Evolutionary conservation across 2,888 invertebrate genomes (phyloP).

Genomic region (Nemapogon koenigi): DNA sequence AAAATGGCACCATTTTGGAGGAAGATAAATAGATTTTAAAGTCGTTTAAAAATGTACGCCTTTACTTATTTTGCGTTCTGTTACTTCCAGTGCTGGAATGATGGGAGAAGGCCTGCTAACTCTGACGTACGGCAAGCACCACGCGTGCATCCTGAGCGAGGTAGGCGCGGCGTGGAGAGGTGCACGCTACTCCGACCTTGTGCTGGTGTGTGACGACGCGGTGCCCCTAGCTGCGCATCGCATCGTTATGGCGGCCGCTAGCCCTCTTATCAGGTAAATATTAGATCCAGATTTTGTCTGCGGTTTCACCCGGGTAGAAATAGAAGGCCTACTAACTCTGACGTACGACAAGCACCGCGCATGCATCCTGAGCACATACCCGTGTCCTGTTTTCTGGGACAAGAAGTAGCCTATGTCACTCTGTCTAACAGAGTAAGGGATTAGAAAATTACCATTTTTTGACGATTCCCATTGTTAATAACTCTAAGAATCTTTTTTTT

Average conservation of each 20-base stretch:
- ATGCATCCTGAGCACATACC: conserved; percentile 88
- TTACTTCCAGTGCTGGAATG: conserved; percentile 58
- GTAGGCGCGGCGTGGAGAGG: conserved; percentile 88
- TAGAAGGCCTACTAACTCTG: conserved; percentile 85
- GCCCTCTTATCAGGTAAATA: conserved; percentile 78
- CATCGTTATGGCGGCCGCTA: conserved; percentile 85
- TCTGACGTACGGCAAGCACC: conserved; percentile 92
- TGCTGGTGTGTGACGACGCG: conserved; percentile 85
- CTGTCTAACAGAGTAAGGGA: too few species aligned
- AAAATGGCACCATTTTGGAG: too few species aligned
- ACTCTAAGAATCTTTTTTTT: too few species aligned
- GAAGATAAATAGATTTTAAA: too few species aligned
- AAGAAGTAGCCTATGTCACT: too few species aligned
- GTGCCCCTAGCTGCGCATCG: conserved; percentile 83
- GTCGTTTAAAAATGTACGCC: too few species aligned
- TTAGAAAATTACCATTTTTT: too few species aligned
- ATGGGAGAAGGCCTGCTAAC: conserved; percentile 81
- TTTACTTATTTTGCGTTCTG: too few species aligned
- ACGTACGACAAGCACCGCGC: conserved; percentile 94
- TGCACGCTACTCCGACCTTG: conserved; percentile 86
- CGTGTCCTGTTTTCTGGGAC: too few species aligned
- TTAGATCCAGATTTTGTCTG: too few species aligned
- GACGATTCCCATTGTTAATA: too few species aligned
- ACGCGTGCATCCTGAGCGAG: conserved; percentile 90
- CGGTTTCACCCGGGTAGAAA: too few species aligned